Conservation (phyloP, 2,113 vertebrate genomes). For the Capreolus pygargus region DNA sequence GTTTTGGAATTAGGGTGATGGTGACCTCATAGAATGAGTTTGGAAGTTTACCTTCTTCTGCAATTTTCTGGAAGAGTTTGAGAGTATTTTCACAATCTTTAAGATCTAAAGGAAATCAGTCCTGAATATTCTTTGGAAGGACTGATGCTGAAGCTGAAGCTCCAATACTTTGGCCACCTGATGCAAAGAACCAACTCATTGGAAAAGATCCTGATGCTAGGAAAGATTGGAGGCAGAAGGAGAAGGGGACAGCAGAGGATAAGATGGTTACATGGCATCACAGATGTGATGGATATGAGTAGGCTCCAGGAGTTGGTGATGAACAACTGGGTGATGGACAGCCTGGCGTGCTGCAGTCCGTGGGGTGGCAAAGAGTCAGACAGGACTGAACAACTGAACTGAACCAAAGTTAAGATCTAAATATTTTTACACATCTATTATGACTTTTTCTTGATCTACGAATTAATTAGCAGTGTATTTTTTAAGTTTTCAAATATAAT, state of each 20-base stretch:
- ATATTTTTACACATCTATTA: background rate
- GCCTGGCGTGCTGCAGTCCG: background rate
- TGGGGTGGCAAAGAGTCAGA: background rate
- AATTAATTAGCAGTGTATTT: background rate
- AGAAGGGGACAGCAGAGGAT: background rate
- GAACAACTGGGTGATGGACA: background rate
- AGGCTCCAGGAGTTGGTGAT: background rate
- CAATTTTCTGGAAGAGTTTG: no score
- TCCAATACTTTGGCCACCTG: background rate
- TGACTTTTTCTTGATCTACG: background rate
- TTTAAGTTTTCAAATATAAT: background rate
- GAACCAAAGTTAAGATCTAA: background rate
- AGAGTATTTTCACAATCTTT: background rate
- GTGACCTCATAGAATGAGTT: no score
- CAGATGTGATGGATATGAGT: background rate
- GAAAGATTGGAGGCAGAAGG: accelerated
- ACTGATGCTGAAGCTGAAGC: background rate
- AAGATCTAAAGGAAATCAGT: background rate
- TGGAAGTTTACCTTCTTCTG: no score
- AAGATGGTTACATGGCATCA: background rate
- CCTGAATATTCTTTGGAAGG: background rate
- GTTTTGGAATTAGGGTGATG: no score
- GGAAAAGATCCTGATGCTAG: background rate
- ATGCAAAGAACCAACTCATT: background rate
- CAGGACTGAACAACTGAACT: background rate